Evolutionary conservation across 2,888 invertebrate species (phyloP), one percentile per base, ranked within the genome.

Genomic region (Helobdella robusta): DNA sequence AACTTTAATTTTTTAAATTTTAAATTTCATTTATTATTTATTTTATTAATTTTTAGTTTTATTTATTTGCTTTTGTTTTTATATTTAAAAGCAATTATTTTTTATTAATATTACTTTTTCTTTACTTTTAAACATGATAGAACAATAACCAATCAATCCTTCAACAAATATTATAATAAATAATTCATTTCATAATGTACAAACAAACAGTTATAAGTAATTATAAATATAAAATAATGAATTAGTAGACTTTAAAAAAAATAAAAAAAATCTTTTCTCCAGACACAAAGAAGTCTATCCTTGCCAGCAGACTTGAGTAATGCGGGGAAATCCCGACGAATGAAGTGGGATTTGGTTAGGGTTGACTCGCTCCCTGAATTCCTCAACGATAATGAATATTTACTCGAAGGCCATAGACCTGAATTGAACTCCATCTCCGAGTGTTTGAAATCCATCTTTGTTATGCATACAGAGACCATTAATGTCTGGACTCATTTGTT

Each of bases 401-500:
- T 95, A 54, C 88, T 90, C 75, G 87, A 87, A 73, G 91, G 92
- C 18, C 94, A 94, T 80, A 84, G 95, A 66, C 94, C 95, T 50
- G 94, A 93, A 0, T 82, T 95, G 70, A 91, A 91, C 15, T 91
- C 92, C 32, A 92, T 94, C 79, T 86, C 88, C 72, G 91, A 90
- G 18, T 97, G 95, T 78, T 91, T 95, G 78, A 89, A 87, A 75
- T 92, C 91, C 68, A 92, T 95, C 74, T 95, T 95, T 81, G 86
- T 92, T 69, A 85, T 95, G 72, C 95, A 95, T 81, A 95, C 94
- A 0, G 95, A 95, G 82, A 95, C 95, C 23, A 93, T 92, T 63
- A 95, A 97, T 77, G 97, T 95, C 73, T 97, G 95, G 95, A 93
- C 91, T 20, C 91, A 91, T 81, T 82, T 92, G 68, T 83, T 91